Conservation (phyloP, 1,140 invertebrate species). For the Euura lappo region DNA sequence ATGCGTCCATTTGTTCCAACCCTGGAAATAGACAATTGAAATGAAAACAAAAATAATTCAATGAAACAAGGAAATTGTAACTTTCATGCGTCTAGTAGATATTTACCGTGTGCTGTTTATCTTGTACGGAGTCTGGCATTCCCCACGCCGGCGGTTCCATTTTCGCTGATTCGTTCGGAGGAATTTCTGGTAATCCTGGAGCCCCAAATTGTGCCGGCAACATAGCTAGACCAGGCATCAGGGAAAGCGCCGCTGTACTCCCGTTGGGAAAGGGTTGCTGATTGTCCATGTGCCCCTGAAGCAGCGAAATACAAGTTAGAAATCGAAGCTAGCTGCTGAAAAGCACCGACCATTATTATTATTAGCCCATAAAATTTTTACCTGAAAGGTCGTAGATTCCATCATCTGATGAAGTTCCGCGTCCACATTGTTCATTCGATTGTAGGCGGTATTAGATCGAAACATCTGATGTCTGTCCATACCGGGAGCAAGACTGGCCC, state of each 20-base stretch:
- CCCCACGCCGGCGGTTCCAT: slow-evolving; percentile 55
- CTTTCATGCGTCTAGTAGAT: not conserved
- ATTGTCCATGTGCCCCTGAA: slow-evolving; percentile 52
- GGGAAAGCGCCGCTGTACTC: slow-evolving; percentile 46
- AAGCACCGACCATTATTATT: not conserved
- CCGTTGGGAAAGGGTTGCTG: slow-evolving; percentile 56
- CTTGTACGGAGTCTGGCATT: slow-evolving; percentile 55
- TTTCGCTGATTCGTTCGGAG: slow-evolving; percentile 50
- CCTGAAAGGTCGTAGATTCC: slow-evolving; percentile 56
- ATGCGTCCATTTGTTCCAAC: slow-evolving; percentile 55
- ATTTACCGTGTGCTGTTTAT: slow-evolving; percentile 57
- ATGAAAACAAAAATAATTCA: too few species aligned
- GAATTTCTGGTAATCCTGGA: slow-evolving; percentile 49
- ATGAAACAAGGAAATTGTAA: not conserved
- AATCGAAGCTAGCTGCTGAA: not conserved
- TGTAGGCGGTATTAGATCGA: slow-evolving; percentile 49
- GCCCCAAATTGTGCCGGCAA: slow-evolving; percentile 52
- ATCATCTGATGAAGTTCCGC: slow-evolving; percentile 57
- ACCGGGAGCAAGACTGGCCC: slow-evolving; percentile 41
- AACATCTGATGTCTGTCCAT: slow-evolving; percentile 56
- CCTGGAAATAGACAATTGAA: slow-evolving; percentile 32
- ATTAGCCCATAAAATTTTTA: slow-evolving; percentile 28
- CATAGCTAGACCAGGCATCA: slow-evolving; percentile 52
- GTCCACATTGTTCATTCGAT: slow-evolving; percentile 52
- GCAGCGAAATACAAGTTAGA: slow-evolving; percentile 6